Percentiles rank a stretch among this genome's conserved stretches.
These are phyloP conservation scores for Phocoena phocoena DNA, from an alignment of 2,113 vertebrate species.

Conservation along the genomic window DNA sequence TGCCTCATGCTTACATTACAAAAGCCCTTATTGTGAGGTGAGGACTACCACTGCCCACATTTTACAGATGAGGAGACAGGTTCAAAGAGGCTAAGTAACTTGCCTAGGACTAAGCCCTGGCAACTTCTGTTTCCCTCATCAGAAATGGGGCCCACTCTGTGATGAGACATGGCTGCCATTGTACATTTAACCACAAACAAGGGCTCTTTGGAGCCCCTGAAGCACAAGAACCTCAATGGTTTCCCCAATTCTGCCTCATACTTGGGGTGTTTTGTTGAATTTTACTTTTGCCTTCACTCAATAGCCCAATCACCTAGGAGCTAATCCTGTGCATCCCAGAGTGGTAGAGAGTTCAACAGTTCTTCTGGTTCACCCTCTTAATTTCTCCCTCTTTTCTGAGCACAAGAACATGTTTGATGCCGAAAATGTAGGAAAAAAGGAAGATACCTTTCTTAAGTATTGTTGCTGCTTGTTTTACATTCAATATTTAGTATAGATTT, in stretches of 20 bases:
- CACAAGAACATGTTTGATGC: not conserved
- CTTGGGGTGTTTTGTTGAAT: not conserved
- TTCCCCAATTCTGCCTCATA: not conserved
- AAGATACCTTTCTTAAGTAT: conserved; percentile 10
- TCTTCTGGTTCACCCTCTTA: not conserved
- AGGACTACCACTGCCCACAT: not conserved
- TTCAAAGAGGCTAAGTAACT: conserved; percentile 9
- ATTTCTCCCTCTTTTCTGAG: conserved; percentile 30
- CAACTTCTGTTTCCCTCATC: conserved; percentile 6
- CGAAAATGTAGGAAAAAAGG: not conserved
- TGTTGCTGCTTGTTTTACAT: conserved; percentile 11
- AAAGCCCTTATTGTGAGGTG: conserved; percentile 11
- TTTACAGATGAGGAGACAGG: conserved; percentile 28
- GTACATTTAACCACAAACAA: not conserved
- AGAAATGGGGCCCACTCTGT: not conserved
- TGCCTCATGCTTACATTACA: conserved; percentile 2
- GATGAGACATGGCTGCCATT: conserved; percentile 14
- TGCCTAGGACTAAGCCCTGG: not conserved
- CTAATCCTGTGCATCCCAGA: not conserved
- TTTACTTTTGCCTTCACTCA: conserved; percentile 28
- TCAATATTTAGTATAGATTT: conserved; percentile 28
- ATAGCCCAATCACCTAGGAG: not conserved
- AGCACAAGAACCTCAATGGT: not conserved
- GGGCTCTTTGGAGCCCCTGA: not conserved
- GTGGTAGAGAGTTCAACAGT: not conserved